Percentiles rank a stretch among this genome's conserved stretches.
Conservation (phyloP, 2,888 invertebrate genomes). For the Aradus depressus region DNA sequence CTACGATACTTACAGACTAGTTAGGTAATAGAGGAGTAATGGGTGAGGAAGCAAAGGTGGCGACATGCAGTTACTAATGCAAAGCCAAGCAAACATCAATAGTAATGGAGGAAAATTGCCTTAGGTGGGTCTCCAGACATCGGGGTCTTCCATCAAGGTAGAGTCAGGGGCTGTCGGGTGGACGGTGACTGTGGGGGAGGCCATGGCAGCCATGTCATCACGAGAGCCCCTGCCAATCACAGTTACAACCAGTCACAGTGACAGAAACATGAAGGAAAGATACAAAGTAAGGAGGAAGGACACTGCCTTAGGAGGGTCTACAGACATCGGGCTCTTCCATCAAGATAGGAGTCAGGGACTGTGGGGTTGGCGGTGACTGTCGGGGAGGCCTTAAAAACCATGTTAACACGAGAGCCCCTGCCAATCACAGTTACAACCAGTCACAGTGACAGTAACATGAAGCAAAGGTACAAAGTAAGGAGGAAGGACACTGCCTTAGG, state of each 20-base stretch:
- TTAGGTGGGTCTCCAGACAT: slow-evolving; percentile 83
- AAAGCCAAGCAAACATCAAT: too few relatives aligned
- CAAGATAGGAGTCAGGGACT: slow-evolving; percentile 54
- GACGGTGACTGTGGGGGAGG: slow-evolving; percentile 50
- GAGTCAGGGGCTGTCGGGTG: slow-evolving; percentile 51
- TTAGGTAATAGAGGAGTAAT: too few relatives aligned
- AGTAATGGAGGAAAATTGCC: too few relatives aligned
- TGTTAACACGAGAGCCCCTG: slow-evolving; percentile 74
- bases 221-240: slow-evolving; percentile 56
- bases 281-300: too few relatives aligned
- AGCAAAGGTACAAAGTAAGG: too few relatives aligned
- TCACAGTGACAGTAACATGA: too few relatives aligned
- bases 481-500: too few relatives aligned
- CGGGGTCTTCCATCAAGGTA: slow-evolving; percentile 84
- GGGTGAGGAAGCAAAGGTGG: too few relatives aligned
- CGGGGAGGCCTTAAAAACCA: slow-evolving; percentile 69
- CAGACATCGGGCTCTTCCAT: slow-evolving; percentile 90
- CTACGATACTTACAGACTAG: too few relatives aligned
- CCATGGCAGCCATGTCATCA: slow-evolving; percentile 75
- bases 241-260: too few relatives aligned
- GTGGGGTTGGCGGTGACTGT: slow-evolving; percentile 49
- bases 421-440: slow-evolving; percentile 17
- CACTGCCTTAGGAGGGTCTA: slow-evolving; percentile 73
- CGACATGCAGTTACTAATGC: too few relatives aligned
- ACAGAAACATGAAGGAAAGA: too few relatives aligned